Percentiles rank a stretch among this genome's conserved stretches.
Conservation (phyloP, 2,888 invertebrate genomes). For the Seladonia tumulorum region DNA sequence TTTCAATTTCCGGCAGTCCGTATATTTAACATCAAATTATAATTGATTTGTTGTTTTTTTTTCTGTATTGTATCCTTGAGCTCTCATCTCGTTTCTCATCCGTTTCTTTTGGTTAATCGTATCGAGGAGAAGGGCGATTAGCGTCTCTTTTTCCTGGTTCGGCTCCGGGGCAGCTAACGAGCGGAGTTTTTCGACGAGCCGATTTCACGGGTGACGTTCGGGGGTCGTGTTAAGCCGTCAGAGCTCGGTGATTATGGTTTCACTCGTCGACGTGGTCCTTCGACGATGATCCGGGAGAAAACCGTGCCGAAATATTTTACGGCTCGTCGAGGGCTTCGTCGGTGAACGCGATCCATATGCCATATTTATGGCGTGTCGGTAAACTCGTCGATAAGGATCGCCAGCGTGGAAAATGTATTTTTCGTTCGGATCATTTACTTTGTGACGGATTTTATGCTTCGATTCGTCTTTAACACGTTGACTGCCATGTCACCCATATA, state of each 20-base stretch:
- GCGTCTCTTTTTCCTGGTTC: conserved; percentile 35
- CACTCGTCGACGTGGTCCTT: neutral
- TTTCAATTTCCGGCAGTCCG: conserved; percentile 4
- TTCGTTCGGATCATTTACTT: no score
- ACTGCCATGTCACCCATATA: no score
- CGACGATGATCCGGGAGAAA: neutral
- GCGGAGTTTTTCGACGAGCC: conserved; percentile 45
- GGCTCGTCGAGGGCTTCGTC: no score
- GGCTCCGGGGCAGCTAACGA: conserved; percentile 34
- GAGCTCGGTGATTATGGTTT: conserved; percentile 18
- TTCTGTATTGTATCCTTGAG: neutral
- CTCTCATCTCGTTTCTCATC: conserved; percentile 1
- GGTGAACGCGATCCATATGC: neutral
- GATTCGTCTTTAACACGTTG: no score
- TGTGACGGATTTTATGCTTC: no score
- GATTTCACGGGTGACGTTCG: conserved; percentile 39
- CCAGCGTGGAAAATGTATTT: neutral
- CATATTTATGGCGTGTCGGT: neutral
- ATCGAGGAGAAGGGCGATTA: conserved; percentile 37
- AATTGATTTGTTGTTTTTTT: conserved; percentile 5
- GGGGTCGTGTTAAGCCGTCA: conserved; percentile 32
- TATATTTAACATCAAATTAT: conserved; percentile 7
- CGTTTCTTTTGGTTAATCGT: neutral
- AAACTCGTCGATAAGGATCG: no score
- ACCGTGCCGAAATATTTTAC: conserved; percentile 8